These are phyloP conservation scores for Chymomyza caudatula DNA, from an alignment of 2,888 invertebrate species.

Conservation along the genomic window DNA sequence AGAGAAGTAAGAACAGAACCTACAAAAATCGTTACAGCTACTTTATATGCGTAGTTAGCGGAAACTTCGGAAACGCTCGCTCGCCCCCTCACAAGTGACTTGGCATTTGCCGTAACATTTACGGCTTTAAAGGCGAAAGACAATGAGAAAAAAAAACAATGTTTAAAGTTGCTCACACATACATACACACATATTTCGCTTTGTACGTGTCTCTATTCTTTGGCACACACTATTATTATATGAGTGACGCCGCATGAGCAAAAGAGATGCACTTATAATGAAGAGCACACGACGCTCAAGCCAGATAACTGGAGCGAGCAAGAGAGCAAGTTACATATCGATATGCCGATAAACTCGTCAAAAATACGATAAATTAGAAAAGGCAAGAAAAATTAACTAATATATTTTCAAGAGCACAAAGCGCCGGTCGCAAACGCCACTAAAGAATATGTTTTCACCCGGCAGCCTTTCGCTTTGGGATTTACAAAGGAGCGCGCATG, in stretches of 20 bases:
- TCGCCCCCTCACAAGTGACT: not conserved
- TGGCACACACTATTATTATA: not conserved
- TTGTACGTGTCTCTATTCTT: not conserved
- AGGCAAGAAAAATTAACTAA: not conserved
- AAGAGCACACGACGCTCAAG: not conserved
- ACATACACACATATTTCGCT: not conserved
- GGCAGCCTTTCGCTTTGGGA: not conserved
- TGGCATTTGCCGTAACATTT: not conserved
- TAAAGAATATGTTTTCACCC: not conserved
- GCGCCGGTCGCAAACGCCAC: not conserved
- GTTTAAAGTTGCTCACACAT: not conserved
- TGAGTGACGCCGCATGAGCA: not conserved
- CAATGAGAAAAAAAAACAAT: not conserved
- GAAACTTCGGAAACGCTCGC: not conserved
- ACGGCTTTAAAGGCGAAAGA: not conserved
- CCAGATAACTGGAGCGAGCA: no score
- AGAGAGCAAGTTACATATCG: not conserved
- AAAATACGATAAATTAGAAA: not conserved
- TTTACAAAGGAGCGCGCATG: not conserved
- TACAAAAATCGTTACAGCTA: not conserved
- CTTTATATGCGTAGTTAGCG: not conserved
- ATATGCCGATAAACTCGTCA: not conserved
- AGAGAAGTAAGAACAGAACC: not conserved
- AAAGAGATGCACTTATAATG: conserved; percentile 3
- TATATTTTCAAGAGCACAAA: not conserved